A percentile compares a stretch with the other conserved stretches of the same genome.
Evolutionary conservation across 2,888 invertebrate genomes (phyloP).

Genomic region (Aphidius colemani): DNA sequence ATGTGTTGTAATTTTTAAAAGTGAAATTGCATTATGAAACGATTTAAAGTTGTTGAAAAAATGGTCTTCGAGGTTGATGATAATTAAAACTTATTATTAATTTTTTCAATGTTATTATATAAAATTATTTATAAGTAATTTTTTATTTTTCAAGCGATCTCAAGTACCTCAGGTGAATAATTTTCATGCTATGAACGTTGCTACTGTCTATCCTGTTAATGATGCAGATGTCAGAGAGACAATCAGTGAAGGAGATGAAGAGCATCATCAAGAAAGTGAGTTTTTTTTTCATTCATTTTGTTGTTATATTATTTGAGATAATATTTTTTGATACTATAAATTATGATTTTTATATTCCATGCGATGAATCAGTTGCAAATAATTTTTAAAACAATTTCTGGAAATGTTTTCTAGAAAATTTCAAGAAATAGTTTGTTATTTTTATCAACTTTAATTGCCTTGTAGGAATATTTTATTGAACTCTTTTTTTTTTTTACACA

Average conservation of each 20-base stretch:
- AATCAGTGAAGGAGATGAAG: slow-evolving; percentile 19
- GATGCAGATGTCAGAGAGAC: slow-evolving; percentile 27
- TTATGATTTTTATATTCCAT: not conserved
- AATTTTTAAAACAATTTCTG: no score
- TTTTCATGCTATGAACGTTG: slow-evolving; percentile 47
- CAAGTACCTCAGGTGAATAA: not conserved
- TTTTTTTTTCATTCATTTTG: slow-evolving; percentile 12
- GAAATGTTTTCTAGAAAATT: no score
- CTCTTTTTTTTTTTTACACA: not conserved
- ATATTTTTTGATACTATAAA: not conserved
- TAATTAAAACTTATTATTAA: not conserved
- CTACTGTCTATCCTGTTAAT: slow-evolving; percentile 52
- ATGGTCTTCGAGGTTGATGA: not conserved
- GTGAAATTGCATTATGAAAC: not conserved
- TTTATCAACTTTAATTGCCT: no score
- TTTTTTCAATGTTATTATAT: not conserved
- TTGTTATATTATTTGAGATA: not conserved
- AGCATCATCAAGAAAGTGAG: slow-evolving; percentile 30
- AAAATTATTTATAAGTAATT: not conserved
- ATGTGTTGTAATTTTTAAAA: not conserved
- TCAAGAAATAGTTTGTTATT: no score
- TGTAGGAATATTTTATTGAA: not conserved
- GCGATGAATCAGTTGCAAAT: no score
- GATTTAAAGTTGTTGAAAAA: not conserved
- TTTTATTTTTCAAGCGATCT: no score